These are phyloP conservation scores for Podiceps cristatus DNA, from an alignment of 2,113 vertebrate species.

Conservation along the genomic window DNA sequence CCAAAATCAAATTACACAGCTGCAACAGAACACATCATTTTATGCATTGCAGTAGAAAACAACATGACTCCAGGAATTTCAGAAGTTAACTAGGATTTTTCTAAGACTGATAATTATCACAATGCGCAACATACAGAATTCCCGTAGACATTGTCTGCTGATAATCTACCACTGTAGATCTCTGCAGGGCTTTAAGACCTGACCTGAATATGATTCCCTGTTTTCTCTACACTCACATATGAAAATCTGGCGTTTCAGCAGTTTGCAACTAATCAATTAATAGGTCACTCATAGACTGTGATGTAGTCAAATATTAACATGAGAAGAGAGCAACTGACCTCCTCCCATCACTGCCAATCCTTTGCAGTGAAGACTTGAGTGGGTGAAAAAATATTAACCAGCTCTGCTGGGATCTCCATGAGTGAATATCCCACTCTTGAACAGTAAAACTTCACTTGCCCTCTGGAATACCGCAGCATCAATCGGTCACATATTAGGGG, in stretches of 20 bases:
- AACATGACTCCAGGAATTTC: not conserved
- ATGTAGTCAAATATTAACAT: conserved; percentile 49
- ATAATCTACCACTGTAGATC: not conserved
- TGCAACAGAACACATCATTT: not conserved
- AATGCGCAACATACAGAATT: not conserved
- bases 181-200: not conserved
- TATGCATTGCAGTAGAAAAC: not conserved
- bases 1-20: not conserved
- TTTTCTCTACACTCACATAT: not conserved
- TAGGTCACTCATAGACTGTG: conserved; percentile 33
- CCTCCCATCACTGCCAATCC: not conserved
- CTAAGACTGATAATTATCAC: not conserved
- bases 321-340: not conserved
- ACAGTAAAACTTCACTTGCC: not conserved
- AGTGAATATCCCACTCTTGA: conserved; percentile 1
- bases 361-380: not conserved
- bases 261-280: conserved; percentile 45
- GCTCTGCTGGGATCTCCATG: not conserved
- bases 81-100: not conserved
- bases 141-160: not conserved
- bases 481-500: conserved; percentile 46
- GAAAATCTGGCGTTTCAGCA: conserved; percentile 35
- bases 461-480: not conserved
- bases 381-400: conserved; percentile 2
- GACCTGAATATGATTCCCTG: not conserved